Evolutionary conservation across 2,797 vertebrate genomes (phyloP).

Genomic region (Fringilla coelebs): DNA sequence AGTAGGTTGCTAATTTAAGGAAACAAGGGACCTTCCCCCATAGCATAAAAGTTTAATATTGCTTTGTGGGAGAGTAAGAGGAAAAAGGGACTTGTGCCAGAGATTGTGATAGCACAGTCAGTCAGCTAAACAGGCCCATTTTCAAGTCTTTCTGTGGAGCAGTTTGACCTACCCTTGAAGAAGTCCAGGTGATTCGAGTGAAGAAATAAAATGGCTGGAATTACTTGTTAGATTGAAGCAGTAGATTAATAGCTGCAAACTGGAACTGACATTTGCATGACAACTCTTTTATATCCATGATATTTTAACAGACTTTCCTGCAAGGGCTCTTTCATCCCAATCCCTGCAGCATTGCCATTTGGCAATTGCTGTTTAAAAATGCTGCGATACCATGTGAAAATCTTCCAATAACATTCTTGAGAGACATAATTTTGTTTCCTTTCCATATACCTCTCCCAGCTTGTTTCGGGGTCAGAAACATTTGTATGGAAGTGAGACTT

Average conservation of each 20-base stretch:
- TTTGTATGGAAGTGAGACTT: not conserved
- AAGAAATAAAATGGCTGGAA: not conserved
- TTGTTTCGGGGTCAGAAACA: not conserved
- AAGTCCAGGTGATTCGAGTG: not conserved
- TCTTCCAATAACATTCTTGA: conserved; percentile 8
- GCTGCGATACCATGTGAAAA: not conserved
- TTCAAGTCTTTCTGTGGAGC: not conserved
- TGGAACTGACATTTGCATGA: not conserved
- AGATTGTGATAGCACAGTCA: not conserved
- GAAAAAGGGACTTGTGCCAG: not conserved
- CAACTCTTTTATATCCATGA: not conserved
- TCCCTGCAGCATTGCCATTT: not conserved
- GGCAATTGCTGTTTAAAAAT: not conserved
- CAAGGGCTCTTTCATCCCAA: not conserved
- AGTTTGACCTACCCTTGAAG: not conserved
- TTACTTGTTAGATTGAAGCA: not conserved
- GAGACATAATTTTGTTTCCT: not conserved
- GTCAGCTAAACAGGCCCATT: not conserved
- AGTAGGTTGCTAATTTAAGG: conserved; percentile 1
- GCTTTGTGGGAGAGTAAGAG: not conserved
- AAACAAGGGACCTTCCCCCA: not conserved
- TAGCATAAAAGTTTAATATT: not conserved
- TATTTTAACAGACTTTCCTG: not conserved
- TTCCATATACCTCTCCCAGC: not conserved
- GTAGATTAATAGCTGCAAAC: not conserved